Conservation (phyloP, 2,888 invertebrate genomes). For the Masnerella sp. region DNA sequence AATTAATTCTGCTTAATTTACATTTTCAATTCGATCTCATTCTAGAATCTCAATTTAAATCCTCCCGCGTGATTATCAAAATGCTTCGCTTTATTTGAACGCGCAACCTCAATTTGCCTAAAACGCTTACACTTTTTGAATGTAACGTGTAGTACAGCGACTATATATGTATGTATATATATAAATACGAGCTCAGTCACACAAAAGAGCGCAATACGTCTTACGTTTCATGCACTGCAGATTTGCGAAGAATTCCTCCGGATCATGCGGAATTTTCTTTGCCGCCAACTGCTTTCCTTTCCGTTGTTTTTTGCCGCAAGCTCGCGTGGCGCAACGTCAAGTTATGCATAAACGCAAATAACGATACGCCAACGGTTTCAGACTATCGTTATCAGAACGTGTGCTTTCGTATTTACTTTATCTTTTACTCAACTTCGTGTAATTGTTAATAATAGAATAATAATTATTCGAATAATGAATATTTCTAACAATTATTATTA, state of each 20-base stretch:
- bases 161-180: no score
- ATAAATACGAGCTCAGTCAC: background rate
- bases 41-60: no score
- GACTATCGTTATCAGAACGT: slow-evolving; percentile 22
- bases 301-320: slow-evolving; percentile 30
- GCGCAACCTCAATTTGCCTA: slow-evolving; percentile 33
- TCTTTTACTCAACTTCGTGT: no score
- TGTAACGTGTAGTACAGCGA: slow-evolving; percentile 10
- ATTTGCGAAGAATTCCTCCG: slow-evolving; percentile 41
- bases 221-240: slow-evolving; percentile 47
- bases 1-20: no score
- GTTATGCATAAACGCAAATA: slow-evolving; percentile 48
- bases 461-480: no score
- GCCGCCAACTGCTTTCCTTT: slow-evolving; percentile 23
- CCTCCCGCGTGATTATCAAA: slow-evolving; percentile 5
- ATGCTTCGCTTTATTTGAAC: slow-evolving; percentile 3
- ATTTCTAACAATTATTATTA: no score
- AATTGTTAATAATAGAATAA: no score
- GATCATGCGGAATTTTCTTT: slow-evolving; percentile 49
- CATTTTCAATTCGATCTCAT: no score
- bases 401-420: slow-evolving; percentile 11
- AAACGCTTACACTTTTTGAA: slow-evolving; percentile 26
- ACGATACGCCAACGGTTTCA: slow-evolving; percentile 31
- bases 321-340: slow-evolving; percentile 37
- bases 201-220: slow-evolving; percentile 44